phyloP scores from a whole-genome alignment of 2,113 vertebrate species.

The Melanotaenia duboulayi region DNA sequence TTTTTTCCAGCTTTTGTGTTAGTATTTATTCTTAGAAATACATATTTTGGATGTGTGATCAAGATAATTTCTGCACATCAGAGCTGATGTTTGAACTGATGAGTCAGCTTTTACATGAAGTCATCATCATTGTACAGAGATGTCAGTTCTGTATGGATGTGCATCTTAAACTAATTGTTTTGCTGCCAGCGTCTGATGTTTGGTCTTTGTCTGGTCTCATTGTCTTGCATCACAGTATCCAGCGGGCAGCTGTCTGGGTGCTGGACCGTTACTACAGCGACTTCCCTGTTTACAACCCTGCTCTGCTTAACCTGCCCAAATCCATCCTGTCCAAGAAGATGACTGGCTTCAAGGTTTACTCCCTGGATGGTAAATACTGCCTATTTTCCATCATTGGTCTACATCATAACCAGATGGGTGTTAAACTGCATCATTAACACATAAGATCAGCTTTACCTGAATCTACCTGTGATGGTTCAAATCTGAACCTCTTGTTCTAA shows the following conservation, averaged over 20 bases:
- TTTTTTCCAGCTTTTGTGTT: background rate
- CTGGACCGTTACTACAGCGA: conserved; percentile 97
- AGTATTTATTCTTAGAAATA: background rate
- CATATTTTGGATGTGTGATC: too few relatives aligned
- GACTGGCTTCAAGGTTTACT: conserved; percentile 98
- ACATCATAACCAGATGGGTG: background rate
- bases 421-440: background rate
- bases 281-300: conserved; percentile 96
- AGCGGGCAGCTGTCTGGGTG: conserved; percentile 94
- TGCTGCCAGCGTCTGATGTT: conserved; percentile 1
- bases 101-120: too few relatives aligned
- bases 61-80: too few relatives aligned
- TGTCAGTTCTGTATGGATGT: too few relatives aligned
- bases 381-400: background rate
- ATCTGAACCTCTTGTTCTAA: background rate
- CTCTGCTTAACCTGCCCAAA: conserved; percentile 95
- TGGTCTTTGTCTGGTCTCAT: background rate
- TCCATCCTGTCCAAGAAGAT: conserved; percentile 97
- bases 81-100: too few relatives aligned
- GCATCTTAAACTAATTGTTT: too few relatives aligned
- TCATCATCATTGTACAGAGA: too few relatives aligned
- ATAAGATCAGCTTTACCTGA: background rate
- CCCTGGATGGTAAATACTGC: conserved; percentile 88
- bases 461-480: background rate
- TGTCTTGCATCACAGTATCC: conserved; percentile 85